Percentiles rank a stretch among this genome's conserved stretches.
Evolutionary conservation across 2,888 invertebrate genomes (phyloP).

Genomic region (Crossocerus cetratus): DNA sequence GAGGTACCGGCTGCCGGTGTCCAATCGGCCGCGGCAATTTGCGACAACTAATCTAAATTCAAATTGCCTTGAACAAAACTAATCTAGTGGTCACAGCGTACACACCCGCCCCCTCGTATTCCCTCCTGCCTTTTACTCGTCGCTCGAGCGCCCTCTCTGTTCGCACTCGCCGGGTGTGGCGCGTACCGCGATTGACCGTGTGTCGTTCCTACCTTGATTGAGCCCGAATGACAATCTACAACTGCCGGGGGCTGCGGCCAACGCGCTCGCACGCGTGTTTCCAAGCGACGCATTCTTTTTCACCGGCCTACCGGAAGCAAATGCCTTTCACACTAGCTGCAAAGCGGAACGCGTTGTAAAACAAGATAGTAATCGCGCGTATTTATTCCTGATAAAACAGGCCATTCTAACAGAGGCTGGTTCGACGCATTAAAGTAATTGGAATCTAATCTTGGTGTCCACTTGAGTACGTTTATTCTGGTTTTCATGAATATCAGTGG

Average conservation of each 20-base stretch:
- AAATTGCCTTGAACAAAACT: conserved; percentile 76
- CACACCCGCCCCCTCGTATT: conserved; percentile 43
- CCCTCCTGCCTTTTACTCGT: conserved; percentile 42
- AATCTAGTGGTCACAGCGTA: conserved; percentile 68
- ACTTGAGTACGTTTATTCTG: no score
- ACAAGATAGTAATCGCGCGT: no score
- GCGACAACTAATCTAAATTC: conserved; percentile 76
- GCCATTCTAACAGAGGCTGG: no score
- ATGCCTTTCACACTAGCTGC: not conserved
- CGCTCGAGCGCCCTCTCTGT: conserved; percentile 16
- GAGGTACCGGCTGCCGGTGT: not conserved
- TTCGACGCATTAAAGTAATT: no score
- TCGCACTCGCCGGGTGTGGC: conserved; percentile 27
- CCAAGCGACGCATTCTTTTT: conserved; percentile 16
- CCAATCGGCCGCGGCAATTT: conserved; percentile 70
- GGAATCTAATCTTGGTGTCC: no score
- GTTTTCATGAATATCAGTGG: no score
- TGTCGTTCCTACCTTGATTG: conserved; percentile 52
- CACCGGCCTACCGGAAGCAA: conserved; percentile 2
- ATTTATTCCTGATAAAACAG: no score
- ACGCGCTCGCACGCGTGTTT: conserved; percentile 27
- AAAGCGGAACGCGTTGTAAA: no score
- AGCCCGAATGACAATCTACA: conserved; percentile 46
- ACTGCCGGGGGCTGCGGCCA: conserved; percentile 36
- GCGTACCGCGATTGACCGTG: conserved; percentile 40